Conservation (phyloP, 2,888 invertebrate species). For the Liposcelis brunnea region DNA sequence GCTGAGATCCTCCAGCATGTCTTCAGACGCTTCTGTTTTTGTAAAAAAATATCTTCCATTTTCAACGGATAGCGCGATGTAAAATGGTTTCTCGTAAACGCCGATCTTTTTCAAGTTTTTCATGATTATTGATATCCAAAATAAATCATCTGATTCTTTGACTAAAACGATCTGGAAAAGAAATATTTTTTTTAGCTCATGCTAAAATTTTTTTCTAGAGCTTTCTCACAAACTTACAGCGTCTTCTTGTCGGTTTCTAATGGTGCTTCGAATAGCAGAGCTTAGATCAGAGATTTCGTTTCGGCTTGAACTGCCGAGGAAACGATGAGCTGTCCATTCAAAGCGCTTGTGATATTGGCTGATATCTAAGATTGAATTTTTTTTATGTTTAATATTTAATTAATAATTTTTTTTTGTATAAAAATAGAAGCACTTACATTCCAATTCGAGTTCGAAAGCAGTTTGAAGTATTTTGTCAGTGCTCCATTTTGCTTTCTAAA, state of each 20-base stretch:
- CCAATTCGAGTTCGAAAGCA: background rate
- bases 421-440: background rate
- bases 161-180: background rate
- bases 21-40: background rate
- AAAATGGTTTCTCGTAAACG: background rate
- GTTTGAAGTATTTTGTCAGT: background rate
- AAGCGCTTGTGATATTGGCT: background rate
- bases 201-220: too few species aligned
- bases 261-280: background rate
- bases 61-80: background rate
- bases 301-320: background rate
- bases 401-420: background rate
- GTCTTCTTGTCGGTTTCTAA: background rate
- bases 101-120: background rate
- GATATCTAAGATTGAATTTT: slow-evolving; percentile 1
- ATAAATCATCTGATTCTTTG: background rate
- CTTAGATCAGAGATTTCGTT: background rate
- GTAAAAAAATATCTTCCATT: background rate
- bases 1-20: background rate
- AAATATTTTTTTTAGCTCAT: background rate
- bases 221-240: slow-evolving; percentile 4
- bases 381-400: background rate
- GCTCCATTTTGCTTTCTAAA: background rate
- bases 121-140: background rate
- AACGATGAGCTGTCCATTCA: background rate